Evolutionary conservation across 2,888 invertebrate genomes (phyloP).

Genomic region (Philonicus albiceps): DNA sequence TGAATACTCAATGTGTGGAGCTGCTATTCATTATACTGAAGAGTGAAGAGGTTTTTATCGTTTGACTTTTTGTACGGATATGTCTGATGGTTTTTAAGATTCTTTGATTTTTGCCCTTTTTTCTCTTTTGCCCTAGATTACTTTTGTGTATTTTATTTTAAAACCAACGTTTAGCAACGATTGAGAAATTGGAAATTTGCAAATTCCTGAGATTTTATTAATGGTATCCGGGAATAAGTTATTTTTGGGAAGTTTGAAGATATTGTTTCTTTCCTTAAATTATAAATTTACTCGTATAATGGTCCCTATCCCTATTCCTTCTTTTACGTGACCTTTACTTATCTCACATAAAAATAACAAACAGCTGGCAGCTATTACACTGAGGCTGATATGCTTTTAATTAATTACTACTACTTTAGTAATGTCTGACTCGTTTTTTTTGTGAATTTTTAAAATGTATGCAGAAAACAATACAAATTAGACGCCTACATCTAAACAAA

Average conservation of each 20-base stretch:
- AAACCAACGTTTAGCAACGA: not conserved
- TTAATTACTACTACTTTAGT: too few relatives aligned
- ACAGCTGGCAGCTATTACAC: too few relatives aligned
- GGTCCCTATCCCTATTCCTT: too few relatives aligned
- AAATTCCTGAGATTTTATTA: not conserved
- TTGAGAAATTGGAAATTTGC: not conserved
- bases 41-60: not conserved
- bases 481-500: not conserved
- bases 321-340: too few relatives aligned
- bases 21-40: slow-evolving; percentile 49
- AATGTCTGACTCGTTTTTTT: too few relatives aligned
- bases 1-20: slow-evolving; percentile 52
- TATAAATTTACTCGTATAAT: too few relatives aligned
- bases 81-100: not conserved
- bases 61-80: not conserved
- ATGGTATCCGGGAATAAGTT: not conserved
- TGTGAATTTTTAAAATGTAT: too few relatives aligned
- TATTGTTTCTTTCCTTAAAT: not conserved
- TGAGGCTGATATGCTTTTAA: too few relatives aligned
- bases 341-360: too few relatives aligned
- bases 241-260: not conserved
- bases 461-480: not conserved
- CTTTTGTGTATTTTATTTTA: not conserved
- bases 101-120: not conserved
- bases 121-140: not conserved